Evolutionary conservation across 2,113 vertebrate species (phyloP), one percentile per base, ranked within the genome.

Genomic region (Serinus canaria): DNA sequence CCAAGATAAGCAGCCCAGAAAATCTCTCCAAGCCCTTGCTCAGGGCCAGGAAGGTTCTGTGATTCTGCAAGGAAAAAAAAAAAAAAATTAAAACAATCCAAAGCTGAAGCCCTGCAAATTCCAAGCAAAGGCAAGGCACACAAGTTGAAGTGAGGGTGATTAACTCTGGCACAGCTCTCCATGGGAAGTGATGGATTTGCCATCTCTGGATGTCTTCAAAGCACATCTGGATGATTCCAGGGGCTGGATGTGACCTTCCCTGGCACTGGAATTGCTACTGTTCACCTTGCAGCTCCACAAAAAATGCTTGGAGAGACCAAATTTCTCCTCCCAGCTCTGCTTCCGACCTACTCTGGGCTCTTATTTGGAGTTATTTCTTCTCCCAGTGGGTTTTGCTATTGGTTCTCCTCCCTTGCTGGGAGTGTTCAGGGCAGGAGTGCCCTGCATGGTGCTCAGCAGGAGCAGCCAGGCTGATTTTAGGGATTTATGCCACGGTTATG

Each of bases 201-300:
- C 87, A 87, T 66, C 90, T 78, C 94, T 96, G 92, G 92, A 94
- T 95, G 84, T 87, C 88, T 93, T 96, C 94, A 94, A 91, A 84
- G n/a, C 0, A 3, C 23, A 11, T 60, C 87, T 86, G 76, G 80
- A 52, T 76, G 63, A 39, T 91, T 59, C 81, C 77, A 52, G 50
- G 80, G 81, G 31, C 50, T 84, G 77, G 15, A 21, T 72, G 53
- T 86, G 90, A 79, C 84, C 83, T 92, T 67, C 63, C 35, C 70
- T 17, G 31, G 86, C 13, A 4, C 70, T 30, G n/a, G 2, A 1
- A 50, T 59, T 39, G 73, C 92, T 94, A 76, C 84, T 4, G 55
- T 80, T 94, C 90, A 76, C 84, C 63, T 47, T 21, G 28, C 17
- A 79, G 52, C 20, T 47, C 30, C 43, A 17, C 44, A 1, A 14